phyloP scores from a whole-genome alignment of 1,140 invertebrate genomes.

The Gryllus bimaculatus region DNA sequence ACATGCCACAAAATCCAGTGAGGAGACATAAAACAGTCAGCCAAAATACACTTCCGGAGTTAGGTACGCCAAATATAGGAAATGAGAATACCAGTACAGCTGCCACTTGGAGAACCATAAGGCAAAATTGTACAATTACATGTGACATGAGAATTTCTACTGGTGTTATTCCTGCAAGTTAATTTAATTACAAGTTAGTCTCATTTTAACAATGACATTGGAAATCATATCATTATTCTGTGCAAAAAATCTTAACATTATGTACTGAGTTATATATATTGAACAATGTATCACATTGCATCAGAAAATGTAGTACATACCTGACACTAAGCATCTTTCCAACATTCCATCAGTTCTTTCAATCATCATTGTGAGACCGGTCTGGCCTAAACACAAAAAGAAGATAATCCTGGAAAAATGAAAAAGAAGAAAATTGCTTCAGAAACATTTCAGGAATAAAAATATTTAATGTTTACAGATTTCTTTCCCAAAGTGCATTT shows the following conservation, averaged over 20 bases:
- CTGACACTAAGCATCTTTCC: conserved; percentile 76
- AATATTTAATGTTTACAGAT: no score
- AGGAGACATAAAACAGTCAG: conserved; percentile 42
- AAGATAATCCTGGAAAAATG: conserved; percentile 71
- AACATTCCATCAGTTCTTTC: conserved; percentile 85
- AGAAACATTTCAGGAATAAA: not conserved
- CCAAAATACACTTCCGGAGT: conserved; percentile 37
- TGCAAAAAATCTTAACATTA: not conserved
- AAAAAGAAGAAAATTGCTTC: not conserved
- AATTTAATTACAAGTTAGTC: no score
- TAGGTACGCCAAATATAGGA: conserved; percentile 40
- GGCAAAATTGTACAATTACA: conserved; percentile 76
- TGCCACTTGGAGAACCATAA: conserved; percentile 75
- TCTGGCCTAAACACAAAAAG: conserved; percentile 86
- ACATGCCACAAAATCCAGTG: conserved; percentile 47
- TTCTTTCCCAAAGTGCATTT: no score
- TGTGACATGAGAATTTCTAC: conserved; percentile 73
- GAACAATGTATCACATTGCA: not conserved
- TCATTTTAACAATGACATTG: no score
- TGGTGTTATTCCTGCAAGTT: conserved; percentile 36
- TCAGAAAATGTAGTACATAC: conserved; percentile 31
- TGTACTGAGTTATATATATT: not conserved
- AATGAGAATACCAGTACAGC: conserved; percentile 72
- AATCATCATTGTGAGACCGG: conserved; percentile 80
- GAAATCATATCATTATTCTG: no score